A percentile compares a stretch with the other conserved stretches of the same genome.
Conservation (phyloP, 1,140 invertebrate genomes). For the Cryptotermes secundus region DNA sequence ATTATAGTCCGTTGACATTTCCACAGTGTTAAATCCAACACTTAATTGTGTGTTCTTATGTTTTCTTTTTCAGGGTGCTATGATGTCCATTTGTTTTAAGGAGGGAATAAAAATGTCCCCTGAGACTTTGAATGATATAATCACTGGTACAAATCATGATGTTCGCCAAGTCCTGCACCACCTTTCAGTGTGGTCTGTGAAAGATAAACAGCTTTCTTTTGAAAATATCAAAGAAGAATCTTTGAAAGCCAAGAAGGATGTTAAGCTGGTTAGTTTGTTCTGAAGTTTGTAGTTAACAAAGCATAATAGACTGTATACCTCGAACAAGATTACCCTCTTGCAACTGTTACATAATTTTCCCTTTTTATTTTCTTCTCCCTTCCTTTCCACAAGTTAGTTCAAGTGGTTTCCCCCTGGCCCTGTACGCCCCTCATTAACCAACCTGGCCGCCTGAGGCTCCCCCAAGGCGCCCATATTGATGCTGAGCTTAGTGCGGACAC, state of each 20-base stretch:
- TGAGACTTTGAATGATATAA: slow-evolving; percentile 79
- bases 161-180: slow-evolving; percentile 91
- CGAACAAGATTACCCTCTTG: no score
- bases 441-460: slow-evolving; percentile 83
- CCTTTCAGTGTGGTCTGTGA: slow-evolving; percentile 73
- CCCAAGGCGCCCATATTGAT: no score
- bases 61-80: slow-evolving; percentile 64
- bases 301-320: no score
- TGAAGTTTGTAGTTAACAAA: no score
- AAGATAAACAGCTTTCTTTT: slow-evolving; percentile 48
- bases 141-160: slow-evolving; percentile 87
- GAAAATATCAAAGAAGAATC: slow-evolving; percentile 55
- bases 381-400: no score
- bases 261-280: slow-evolving; percentile 67
- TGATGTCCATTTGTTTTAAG: slow-evolving; percentile 90
- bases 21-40: neutral
- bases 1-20: neutral
- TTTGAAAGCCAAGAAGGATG: slow-evolving; percentile 68
- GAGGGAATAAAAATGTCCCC: slow-evolving; percentile 83
- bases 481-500: slow-evolving; percentile 83
- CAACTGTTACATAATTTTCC: no score
- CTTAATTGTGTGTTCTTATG: no score
- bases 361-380: no score
- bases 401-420: slow-evolving; percentile 94
- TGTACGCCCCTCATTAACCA: slow-evolving; percentile 90